phyloP scores from a whole-genome alignment of 2,113 vertebrate species.

The Sardina pilchardus region DNA sequence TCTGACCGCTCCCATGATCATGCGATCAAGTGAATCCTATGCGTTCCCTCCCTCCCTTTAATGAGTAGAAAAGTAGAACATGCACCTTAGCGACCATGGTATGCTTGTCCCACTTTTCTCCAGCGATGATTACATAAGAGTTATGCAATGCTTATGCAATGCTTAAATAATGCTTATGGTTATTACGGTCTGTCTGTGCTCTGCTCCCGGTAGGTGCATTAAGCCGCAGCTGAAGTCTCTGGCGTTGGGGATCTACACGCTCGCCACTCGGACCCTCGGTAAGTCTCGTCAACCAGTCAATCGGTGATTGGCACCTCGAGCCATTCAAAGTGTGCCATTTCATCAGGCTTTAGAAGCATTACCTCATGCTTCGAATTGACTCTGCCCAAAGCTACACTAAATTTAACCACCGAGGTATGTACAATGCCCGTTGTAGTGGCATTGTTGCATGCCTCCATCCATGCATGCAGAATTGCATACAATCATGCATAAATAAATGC shows the following conservation, averaged over 20 bases:
- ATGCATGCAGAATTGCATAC: not conserved
- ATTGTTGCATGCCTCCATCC: not conserved
- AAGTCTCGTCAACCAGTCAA: constrained; percentile 51
- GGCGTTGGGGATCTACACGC: constrained; percentile 85
- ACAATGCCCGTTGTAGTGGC: not conserved
- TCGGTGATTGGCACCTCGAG: not conserved
- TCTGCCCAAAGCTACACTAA: not conserved
- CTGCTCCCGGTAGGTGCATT: constrained; percentile 74
- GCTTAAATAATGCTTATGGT: not conserved
- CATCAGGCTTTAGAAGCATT: not conserved
- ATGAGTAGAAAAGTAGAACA: not conserved
- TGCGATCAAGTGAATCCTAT: too few species aligned
- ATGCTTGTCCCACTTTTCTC: not conserved
- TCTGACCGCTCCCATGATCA: too few species aligned
- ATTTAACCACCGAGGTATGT: not conserved
- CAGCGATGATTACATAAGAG: not conserved
- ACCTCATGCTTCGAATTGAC: not conserved
- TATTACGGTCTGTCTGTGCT: not conserved
- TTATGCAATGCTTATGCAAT: not conserved
- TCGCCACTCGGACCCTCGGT: constrained; percentile 87
- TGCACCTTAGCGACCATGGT: not conserved
- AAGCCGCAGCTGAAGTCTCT: constrained; percentile 88
- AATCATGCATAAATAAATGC: not conserved
- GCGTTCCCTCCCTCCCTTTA: too few species aligned
- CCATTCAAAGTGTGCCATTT: not conserved